These are phyloP conservation scores for Dufourea novaeangliae DNA, from an alignment of 1,140 invertebrate genomes.

Conservation along the genomic window DNA sequence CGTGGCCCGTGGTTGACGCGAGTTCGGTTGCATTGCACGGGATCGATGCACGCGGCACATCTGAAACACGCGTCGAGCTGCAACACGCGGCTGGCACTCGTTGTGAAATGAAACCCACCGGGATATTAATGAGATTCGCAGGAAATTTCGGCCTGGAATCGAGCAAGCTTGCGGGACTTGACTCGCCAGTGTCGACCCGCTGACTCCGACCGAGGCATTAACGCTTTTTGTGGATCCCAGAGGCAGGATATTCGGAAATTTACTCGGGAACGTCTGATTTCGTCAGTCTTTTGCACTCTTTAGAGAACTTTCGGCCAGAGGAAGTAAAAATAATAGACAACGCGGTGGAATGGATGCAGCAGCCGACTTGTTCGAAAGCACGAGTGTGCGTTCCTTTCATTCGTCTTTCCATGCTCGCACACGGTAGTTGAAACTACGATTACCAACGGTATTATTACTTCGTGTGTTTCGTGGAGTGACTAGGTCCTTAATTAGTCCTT, in stretches of 20 bases:
- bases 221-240: no score
- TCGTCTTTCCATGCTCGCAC: no score
- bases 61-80: not conserved
- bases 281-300: no score
- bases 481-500: slow-evolving; percentile 26
- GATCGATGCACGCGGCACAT: not conserved
- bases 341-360: no score
- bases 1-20: not conserved
- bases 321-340: no score
- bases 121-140: slow-evolving; percentile 32
- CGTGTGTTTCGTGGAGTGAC: not conserved
- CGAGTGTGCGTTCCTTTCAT: no score
- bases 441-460: not conserved
- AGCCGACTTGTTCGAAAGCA: no score
- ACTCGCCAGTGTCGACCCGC: not conserved
- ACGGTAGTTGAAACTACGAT: no score
- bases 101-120: slow-evolving; percentile 1
- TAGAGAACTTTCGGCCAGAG: no score
- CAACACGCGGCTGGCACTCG: not conserved
- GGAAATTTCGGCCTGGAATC: slow-evolving; percentile 12
- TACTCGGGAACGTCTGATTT: no score
- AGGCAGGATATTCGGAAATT: no score
- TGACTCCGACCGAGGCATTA: not conserved
- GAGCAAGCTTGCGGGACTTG: not conserved
- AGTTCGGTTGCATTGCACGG: not conserved